phyloP scores from a whole-genome alignment of 2,113 vertebrate species.

The Larimichthys polyactis region DNA sequence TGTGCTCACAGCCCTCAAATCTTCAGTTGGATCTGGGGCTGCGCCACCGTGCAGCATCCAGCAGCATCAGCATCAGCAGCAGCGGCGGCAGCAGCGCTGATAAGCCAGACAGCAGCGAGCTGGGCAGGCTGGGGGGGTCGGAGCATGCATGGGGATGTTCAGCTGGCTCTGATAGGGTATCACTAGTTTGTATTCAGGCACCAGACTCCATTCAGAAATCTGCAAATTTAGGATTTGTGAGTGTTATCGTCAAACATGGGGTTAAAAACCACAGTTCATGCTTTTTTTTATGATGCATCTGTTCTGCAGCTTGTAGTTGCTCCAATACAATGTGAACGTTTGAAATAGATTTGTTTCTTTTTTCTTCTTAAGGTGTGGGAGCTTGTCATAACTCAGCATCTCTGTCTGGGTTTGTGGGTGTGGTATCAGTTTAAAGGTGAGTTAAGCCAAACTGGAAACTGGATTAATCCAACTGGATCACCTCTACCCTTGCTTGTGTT shows the following conservation, averaged over 20 bases:
- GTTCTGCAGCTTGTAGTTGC: neutral
- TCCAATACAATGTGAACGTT: neutral
- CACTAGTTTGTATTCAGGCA: neutral
- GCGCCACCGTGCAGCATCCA: slow-evolving; percentile 66
- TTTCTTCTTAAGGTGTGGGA: no score
- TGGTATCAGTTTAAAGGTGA: no score
- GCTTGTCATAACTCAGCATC: no score
- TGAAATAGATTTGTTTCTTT: no score
- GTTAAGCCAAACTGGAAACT: no score
- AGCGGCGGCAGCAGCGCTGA: slow-evolving; percentile 49
- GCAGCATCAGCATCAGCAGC: slow-evolving; percentile 38
- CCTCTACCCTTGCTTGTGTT: neutral
- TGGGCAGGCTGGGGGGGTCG: slow-evolving; percentile 34
- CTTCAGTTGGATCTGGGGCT: slow-evolving; percentile 57
- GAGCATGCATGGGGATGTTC: slow-evolving; percentile 48
- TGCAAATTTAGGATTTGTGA: neutral
- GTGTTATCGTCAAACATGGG: no score
- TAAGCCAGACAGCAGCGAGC: slow-evolving; percentile 53
- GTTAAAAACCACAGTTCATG: neutral
- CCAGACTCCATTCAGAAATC: slow-evolving; percentile 11
- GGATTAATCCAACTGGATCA: no score
- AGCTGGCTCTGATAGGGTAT: slow-evolving; percentile 39
- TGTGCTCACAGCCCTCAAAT: slow-evolving; percentile 50
- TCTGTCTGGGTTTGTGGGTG: no score
- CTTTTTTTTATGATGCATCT: neutral